Conservation (phyloP, 2,888 invertebrate species). For the Zaprionus obscuricornis region DNA sequence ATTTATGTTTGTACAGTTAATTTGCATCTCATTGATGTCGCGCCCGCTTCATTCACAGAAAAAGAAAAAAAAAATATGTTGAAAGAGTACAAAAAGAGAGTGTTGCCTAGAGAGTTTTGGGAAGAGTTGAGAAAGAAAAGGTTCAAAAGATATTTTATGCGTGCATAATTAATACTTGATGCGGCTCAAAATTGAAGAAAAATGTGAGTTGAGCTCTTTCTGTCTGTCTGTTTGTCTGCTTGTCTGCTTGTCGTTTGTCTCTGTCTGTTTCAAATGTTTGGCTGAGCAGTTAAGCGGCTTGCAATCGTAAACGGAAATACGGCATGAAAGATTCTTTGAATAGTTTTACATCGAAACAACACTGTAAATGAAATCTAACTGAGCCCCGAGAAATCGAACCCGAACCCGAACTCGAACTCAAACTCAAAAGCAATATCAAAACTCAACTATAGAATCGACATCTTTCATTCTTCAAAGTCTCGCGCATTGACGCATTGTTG, state of each 20-base stretch:
- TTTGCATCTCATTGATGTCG: constrained; percentile 74
- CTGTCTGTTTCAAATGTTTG: no score
- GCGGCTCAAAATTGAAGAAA: constrained; percentile 19
- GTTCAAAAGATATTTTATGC: constrained; percentile 71
- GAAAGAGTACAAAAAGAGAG: constrained; percentile 29
- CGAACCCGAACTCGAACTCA: background rate
- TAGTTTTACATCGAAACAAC: constrained; percentile 6
- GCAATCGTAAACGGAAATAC: constrained; percentile 59
- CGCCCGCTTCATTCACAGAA: constrained; percentile 60
- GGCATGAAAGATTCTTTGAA: constrained; percentile 47
- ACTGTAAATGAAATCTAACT: no score
- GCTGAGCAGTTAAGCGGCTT: constrained; percentile 54
- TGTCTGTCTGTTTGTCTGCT: no score
- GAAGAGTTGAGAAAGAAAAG: constrained; percentile 45
- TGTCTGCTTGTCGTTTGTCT: no score
- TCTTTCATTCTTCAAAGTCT: constrained; percentile 38
- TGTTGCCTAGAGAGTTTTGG: constrained; percentile 13
- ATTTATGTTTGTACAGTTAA: constrained; percentile 76
- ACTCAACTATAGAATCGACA: constrained; percentile 32
- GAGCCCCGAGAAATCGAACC: no score
- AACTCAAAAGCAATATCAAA: background rate
- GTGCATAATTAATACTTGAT: constrained; percentile 73
- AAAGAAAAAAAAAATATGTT: constrained; percentile 33
- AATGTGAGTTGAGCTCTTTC: constrained; percentile 1
- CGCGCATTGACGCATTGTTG: constrained; percentile 29